Base-by-base conservation (phyloP, 2,888 invertebrate genomes). In the Phanerotoma sp. region DNA sequence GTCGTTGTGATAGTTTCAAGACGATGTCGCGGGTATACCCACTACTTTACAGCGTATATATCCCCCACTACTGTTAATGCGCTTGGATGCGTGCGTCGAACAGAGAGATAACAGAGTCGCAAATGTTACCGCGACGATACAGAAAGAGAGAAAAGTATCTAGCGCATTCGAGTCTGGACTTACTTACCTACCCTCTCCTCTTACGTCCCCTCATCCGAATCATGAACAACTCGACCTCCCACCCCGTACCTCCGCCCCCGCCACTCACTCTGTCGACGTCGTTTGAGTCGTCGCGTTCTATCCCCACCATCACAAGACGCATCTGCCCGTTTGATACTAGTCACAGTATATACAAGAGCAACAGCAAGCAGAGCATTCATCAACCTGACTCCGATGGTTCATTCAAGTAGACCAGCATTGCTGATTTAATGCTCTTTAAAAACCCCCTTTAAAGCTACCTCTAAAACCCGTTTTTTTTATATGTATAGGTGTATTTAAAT, bases 301-400 rank as follows among this genome's bases (percentile, higher is more conserved):
- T 61, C 59, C 58, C 59, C 63, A 51, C 61, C 57, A 35, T 35
- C 46, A 45, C 58, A 45, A 32, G 55, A 52, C 45, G 32, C 52
- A 55, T 50, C 59, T 54, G 32, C 58, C n/a, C 54, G 50, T 54
- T 81, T 79, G 45, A n/a, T 45, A 35, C 56, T 35, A 21, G 44
- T 18, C 50, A 30, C 20, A n/a, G 44, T 28, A 16, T 42, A 54
- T 22, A 41, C 45, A 15, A 30, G 41, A 35, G 48, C 47, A 22
- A 44, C 52, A 52, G 45, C 32, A 79, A 80, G 65, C 80, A 21
- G 21, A 18, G 33, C 25, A 65, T 67, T 66, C 65, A 69, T 71
- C 70, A 72, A 70, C 66, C 69, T 68, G 71, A 69, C 67, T 73
- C n/a, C n/a, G 25, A 25, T 25, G 25, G 7, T 25, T 25, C 9